Evolutionary conservation across 2,113 vertebrate genomes (phyloP).

Genomic region (Campylorhamphus procurvoides): DNA sequence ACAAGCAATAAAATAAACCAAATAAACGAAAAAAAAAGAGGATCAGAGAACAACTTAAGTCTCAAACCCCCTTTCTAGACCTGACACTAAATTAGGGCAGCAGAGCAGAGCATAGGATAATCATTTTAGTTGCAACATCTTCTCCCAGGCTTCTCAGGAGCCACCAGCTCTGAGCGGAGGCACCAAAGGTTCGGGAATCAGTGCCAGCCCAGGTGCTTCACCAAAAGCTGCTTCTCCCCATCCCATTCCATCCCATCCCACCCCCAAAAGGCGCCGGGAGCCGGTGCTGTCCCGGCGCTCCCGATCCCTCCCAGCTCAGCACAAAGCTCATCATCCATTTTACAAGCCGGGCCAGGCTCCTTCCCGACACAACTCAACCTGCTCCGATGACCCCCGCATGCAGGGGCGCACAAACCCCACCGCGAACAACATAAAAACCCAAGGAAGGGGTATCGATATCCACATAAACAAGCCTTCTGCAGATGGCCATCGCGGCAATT

Average conservation of each 20-base stretch:
- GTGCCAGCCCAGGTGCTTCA: neutral
- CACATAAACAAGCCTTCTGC: slow-evolving; percentile 45
- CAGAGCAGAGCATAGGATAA: neutral
- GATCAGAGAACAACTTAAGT: neutral
- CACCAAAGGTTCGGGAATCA: neutral
- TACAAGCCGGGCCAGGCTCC: neutral
- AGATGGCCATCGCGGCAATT: slow-evolving; percentile 33
- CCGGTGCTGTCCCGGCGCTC: neutral
- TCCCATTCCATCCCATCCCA: neutral
- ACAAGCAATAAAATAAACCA: too few relatives aligned
- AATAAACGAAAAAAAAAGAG: neutral
- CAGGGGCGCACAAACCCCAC: neutral
- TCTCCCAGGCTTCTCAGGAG: neutral
- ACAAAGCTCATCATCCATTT: slow-evolving; percentile 49
- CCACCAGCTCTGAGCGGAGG: neutral
- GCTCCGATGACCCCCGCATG: neutral
- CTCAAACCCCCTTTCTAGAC: neutral
- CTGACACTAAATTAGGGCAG: neutral
- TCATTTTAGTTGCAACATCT: neutral
- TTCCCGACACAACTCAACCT: neutral
- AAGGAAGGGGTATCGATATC: neutral
- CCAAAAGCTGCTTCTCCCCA: neutral
- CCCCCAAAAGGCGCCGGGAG: neutral
- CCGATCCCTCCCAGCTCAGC: neutral
- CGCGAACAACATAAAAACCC: neutral